A percentile compares a stretch with the other conserved stretches of the same genome.
These are phyloP conservation scores for Prorops nasuta DNA, from an alignment of 1,140 invertebrate genomes.

Conservation along the genomic window DNA sequence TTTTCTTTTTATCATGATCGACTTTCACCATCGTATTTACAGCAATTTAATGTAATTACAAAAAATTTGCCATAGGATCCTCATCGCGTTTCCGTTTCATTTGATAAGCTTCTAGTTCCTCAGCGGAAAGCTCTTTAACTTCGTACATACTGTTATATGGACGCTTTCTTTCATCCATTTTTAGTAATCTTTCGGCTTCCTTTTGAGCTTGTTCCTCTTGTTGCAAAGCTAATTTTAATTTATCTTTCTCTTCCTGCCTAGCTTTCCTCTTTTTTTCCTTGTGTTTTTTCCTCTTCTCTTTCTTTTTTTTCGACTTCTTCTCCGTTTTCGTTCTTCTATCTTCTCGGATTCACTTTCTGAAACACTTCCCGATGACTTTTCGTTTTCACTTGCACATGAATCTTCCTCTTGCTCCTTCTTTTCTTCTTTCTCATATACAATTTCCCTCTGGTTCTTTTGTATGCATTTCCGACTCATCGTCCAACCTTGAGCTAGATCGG, in stretches of 20 bases:
- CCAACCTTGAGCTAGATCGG: conserved; percentile 30
- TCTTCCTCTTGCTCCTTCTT: conserved; percentile 18
- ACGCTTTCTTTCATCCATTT: conserved; percentile 84
- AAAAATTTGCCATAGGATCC: conserved; percentile 87
- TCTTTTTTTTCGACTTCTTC: conserved; percentile 49
- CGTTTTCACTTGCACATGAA: no score
- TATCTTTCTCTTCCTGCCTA: conserved; percentile 55
- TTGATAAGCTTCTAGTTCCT: conserved; percentile 91
- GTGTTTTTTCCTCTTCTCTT: conserved; percentile 68
- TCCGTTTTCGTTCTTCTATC: conserved; percentile 32
- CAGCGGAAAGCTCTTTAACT: conserved; percentile 79
- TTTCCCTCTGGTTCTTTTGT: conserved; percentile 1
- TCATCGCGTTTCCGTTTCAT: conserved; percentile 82
- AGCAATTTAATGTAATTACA: no score
- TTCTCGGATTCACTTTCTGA: no score
- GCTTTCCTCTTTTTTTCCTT: conserved; percentile 66
- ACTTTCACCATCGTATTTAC: no score
- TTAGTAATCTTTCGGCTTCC: conserved; percentile 66
- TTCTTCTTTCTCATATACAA: conserved; percentile 11
- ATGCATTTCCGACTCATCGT: conserved; percentile 6
- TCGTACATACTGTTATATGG: conserved; percentile 89
- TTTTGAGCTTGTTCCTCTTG: conserved; percentile 65
- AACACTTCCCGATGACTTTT: no score
- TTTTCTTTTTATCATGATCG: no score
- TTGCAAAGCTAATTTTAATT: conserved; percentile 62